Percentiles rank a stretch among this genome's conserved stretches.
phyloP scores from a whole-genome alignment of 2,113 vertebrate species.

The Lethenteron reissneri region DNA sequence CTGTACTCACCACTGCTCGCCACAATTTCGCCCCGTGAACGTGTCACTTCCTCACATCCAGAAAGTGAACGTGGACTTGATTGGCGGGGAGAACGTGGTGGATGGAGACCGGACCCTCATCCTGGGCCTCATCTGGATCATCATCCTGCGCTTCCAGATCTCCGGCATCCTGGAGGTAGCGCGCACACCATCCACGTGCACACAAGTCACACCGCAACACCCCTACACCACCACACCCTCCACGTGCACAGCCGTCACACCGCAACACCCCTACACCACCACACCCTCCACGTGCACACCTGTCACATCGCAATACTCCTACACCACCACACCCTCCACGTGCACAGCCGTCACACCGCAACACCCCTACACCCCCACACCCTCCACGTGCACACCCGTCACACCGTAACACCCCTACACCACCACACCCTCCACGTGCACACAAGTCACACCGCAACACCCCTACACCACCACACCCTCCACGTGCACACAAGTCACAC shows the following conservation, averaged over 20 bases:
- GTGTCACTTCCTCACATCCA: background rate
- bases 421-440: background rate
- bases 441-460: background rate
- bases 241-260: background rate
- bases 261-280: background rate
- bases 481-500: background rate
- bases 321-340: background rate
- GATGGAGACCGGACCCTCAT: slow-evolving; percentile 63
- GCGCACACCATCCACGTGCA: slow-evolving; percentile 8
- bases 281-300: too few relatives aligned
- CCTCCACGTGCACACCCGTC: background rate
- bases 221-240: background rate
- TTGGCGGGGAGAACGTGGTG: slow-evolving; percentile 71
- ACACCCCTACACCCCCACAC: background rate
- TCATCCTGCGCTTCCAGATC: slow-evolving; percentile 75
- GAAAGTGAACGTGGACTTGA: slow-evolving; percentile 54
- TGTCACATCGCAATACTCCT: background rate
- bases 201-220: background rate
- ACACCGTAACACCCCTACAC: background rate
- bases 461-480: background rate
- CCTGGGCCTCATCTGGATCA: slow-evolving; percentile 68
- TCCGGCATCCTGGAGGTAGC: slow-evolving; percentile 59
- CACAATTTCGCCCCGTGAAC: too few relatives aligned
- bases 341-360: background rate
- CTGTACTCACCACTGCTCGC: too few relatives aligned